Evolutionary conservation across 35 echinoderm and acorn worm species (phyloP), one percentile per base, ranked within the genome.

Genomic region (Heliocidaris erythrogramma): DNA sequence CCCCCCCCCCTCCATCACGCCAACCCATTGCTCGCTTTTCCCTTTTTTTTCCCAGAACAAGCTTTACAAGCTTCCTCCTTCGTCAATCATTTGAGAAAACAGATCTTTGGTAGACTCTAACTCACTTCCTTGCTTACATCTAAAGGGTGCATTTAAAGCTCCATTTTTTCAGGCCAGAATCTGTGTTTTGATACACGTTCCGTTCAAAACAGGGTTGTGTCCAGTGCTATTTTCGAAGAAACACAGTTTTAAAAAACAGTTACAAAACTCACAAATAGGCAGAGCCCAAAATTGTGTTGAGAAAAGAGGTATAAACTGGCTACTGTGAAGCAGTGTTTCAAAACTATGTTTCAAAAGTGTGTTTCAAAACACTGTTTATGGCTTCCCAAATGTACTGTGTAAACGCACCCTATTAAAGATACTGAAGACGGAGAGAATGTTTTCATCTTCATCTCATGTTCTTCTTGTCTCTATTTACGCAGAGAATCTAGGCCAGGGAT

Each of bases 41-140:
- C 65, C n/a, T 21, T 78, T 78, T 27, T 78, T 78, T 78, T 78
- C n/a, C 65, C 65, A 21, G 65, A 27, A 78, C 65, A 27, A 78
- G 18, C 65, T 78, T 78, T 71, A 7, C 5, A 4, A 7, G 65
- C 65, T 78, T 78, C 65, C 65, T 78, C 27, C 65, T 78, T 21
- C 65, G 21, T 78, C 65, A 78, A 78, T 27, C 65, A 21, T 78
- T 78, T 78, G 21, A 24, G 21, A n/a, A 78, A 78, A 78, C 65
- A 78, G 65, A 78, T 78, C 65, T 78, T n/a, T 78, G 65, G 65
- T 78, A 78, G 65, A 78, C 65, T 24, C 65, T 78, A 78, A 78
- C 65, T 78, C 65, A 78, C 27, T 78, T 78, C 65, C 65, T 78
- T 18, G 65, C 21, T 78, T n/a, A 18, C 65, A 18, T 78, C 65